A percentile compares a stretch with the other conserved stretches of the same genome.
Conservation (phyloP, 2,797 vertebrate species). For the Channallabes apus region DNA sequence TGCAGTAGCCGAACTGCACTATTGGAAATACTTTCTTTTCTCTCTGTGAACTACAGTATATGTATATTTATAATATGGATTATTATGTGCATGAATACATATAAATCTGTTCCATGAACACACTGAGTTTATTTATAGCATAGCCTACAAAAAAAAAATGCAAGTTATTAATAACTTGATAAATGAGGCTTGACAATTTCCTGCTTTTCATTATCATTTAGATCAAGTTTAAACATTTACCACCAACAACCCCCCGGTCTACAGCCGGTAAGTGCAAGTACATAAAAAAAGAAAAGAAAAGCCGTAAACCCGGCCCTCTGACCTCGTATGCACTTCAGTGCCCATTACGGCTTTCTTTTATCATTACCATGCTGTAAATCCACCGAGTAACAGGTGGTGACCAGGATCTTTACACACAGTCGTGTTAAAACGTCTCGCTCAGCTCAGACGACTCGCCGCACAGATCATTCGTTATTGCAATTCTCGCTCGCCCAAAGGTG, state of each 20-base stretch:
- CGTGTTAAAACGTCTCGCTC: conserved; percentile 53
- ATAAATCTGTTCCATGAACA: not conserved
- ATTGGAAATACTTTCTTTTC: not conserved
- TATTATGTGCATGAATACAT: not conserved
- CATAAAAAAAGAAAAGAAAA: not conserved
- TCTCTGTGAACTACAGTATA: not conserved
- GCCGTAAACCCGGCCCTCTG: not conserved
- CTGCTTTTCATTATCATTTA: not conserved
- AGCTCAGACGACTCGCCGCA: conserved; percentile 58
- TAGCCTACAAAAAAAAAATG: not conserved
- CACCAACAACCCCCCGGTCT: not conserved
- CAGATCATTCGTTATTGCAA: conserved; percentile 71
- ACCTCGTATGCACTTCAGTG: conserved; percentile 10
- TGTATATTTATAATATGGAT: too few relatives aligned
- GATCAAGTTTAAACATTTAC: conserved; percentile 6
- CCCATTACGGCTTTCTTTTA: conserved; percentile 35
- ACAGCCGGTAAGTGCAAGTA: not conserved
- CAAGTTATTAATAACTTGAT: not conserved
- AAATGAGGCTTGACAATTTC: not conserved
- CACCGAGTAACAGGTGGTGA: conserved; percentile 62
- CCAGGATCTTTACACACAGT: conserved; percentile 67
- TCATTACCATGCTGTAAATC: conserved; percentile 49
- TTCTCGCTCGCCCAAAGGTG: conserved; percentile 67
- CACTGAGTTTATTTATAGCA: not conserved
- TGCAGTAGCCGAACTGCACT: not conserved